Evolutionary conservation across 1,140 invertebrate species (phyloP).

Genomic region (Formica exsecta): DNA sequence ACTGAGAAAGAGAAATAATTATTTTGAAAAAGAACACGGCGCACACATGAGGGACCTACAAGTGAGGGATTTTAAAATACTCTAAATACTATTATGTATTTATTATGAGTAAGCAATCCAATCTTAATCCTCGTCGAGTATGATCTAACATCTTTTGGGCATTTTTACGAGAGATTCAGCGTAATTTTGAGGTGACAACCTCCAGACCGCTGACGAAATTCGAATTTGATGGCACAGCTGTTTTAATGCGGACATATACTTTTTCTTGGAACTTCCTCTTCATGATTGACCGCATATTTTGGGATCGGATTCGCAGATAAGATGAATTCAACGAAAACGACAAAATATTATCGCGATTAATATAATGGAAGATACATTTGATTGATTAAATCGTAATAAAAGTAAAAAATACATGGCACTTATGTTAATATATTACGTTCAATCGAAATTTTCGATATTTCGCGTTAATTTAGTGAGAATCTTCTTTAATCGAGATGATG

Average conservation of each 20-base stretch:
- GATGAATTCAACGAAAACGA: slow-evolving; percentile 40
- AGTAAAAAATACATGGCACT: not conserved
- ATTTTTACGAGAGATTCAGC: not conserved
- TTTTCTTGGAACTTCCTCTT: not conserved
- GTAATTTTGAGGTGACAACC: slow-evolving; percentile 16
- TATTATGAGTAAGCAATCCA: not conserved
- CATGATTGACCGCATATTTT: slow-evolving; percentile 38
- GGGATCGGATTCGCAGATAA: slow-evolving; percentile 38
- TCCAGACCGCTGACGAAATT: slow-evolving; percentile 40
- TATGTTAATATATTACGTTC: too few species aligned
- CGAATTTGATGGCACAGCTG: slow-evolving; percentile 44
- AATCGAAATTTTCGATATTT: not conserved
- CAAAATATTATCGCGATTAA: slow-evolving; percentile 37
- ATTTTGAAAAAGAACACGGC: not conserved
- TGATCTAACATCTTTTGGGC: not conserved
- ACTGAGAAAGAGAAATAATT: slow-evolving; percentile 27
- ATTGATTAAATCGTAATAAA: not conserved
- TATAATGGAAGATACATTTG: not conserved
- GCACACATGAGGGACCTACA: not conserved
- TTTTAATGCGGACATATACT: slow-evolving; percentile 25
- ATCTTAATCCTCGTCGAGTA: not conserved
- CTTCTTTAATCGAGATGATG: not conserved
- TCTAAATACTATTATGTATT: not conserved
- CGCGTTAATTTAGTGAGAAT: not conserved
- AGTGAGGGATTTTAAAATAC: slow-evolving; percentile 1